Percentiles rank a stretch among this genome's conserved stretches.
Conservation (phyloP, 2,888 invertebrate species). For the Microplitis deprimator region DNA sequence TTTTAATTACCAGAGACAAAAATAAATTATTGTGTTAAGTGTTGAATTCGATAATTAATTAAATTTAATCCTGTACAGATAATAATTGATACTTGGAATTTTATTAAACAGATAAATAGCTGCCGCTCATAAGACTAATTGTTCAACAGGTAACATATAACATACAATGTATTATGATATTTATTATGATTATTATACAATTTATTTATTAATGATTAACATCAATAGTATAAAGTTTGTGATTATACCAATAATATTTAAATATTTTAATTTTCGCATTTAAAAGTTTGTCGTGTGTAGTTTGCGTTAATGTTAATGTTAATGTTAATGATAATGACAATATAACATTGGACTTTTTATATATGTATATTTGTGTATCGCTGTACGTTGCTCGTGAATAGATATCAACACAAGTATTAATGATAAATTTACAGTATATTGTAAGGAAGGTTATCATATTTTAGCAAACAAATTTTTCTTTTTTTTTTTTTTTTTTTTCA, state of each 20-base stretch:
- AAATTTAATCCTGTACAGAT: background rate
- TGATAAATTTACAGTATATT: constrained; percentile 49
- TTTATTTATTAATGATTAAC: too few relatives aligned
- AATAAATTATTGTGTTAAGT: background rate
- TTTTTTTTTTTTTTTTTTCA: constrained; percentile 7
- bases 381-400: constrained; percentile 41
- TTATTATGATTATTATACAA: too few relatives aligned
- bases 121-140: background rate
- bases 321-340: constrained; percentile 17
- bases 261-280: background rate
- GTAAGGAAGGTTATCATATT: constrained; percentile 56
- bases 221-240: too few relatives aligned
- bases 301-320: constrained; percentile 5
- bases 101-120: background rate
- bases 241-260: background rate
- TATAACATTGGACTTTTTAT: constrained; percentile 5
- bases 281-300: background rate
- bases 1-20: constrained; percentile 15
- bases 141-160: background rate
- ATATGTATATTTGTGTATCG: constrained; percentile 39
- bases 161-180: background rate
- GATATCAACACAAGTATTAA: constrained; percentile 41
- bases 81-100: background rate
- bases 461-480: background rate
- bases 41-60: background rate